Evolutionary conservation across 2,797 vertebrate genomes (phyloP), one percentile per base, ranked within the genome.

Genomic region (Meriones psammophilus): DNA sequence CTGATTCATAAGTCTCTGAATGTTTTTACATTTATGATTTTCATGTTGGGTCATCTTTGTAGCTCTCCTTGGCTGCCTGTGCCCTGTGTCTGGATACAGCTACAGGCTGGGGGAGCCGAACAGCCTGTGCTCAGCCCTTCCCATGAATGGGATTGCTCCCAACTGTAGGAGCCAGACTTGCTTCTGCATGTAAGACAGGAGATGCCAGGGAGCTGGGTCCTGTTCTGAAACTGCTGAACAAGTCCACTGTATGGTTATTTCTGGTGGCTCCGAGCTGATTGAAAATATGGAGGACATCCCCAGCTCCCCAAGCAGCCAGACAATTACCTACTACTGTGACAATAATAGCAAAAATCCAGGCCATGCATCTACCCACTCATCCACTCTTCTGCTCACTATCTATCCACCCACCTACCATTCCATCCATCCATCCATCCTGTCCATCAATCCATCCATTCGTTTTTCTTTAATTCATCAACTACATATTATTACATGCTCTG

Each of bases 141-240:
- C 74, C 1, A 0, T 9, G 58, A 7, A 12, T 24, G 42, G 28
- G 30, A 8, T 8, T n/a, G 30, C 30, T 58, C n/a, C 76, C 30
- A 20, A 64, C 13, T 22, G 22, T 1, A 8, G 46, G 80, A 76
- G 12, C 12, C 0, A 2, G 83, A 89, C 12, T 18, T 0, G 0
- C 4, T 46, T 36, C 14, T 46, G 46, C 28, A 68, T 36, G 3
- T 28, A 60, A 56, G 71, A 36, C 36, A 30, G 1, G 3, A 39
- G 30, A 80, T 42, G 14, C 39, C n/a, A 0, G 0, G 0, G 12
- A 85, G 42, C 64, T 56, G 8, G 8, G 26, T 13, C 85, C 80
- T 69, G 4, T 30, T 58, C 33, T 28, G 50, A 64, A 36, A 66
- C 42, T 66, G 46, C 84, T 15, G 7, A 2, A 73, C 12, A 42